A percentile compares a stretch with the other conserved stretches of the same genome.
Conservation (phyloP, 2,888 invertebrate genomes). For the Priocnemis perturbator region DNA sequence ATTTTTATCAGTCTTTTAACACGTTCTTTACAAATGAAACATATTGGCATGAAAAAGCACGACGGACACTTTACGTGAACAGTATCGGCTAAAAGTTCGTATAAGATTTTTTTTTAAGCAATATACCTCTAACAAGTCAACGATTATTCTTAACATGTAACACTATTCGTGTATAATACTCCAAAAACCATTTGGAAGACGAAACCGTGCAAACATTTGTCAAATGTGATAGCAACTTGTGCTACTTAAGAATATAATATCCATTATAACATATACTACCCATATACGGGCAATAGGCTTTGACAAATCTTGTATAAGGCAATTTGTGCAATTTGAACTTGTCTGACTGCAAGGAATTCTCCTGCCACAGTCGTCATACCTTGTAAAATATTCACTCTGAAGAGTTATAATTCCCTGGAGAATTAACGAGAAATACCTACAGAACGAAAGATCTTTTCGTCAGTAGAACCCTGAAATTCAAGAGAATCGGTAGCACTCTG, state of each 20-base stretch:
- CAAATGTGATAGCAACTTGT: constrained; percentile 25
- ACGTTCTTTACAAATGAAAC: constrained; percentile 4
- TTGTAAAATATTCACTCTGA: no score
- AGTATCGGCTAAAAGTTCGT: constrained; percentile 6
- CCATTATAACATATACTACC: constrained; percentile 27
- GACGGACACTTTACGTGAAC: constrained; percentile 12
- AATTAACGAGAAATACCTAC: no score
- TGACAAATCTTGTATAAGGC: neutral
- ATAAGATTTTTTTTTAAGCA: constrained; percentile 7
- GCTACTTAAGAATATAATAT: constrained; percentile 29
- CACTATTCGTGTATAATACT: constrained; percentile 38
- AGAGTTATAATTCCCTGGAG: no score
- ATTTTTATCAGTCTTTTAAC: constrained; percentile 40
- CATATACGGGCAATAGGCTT: constrained; percentile 23
- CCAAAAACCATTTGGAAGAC: constrained; percentile 51
- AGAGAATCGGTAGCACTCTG: constrained; percentile 70
- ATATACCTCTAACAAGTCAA: constrained; percentile 46
- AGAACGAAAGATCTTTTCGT: neutral
- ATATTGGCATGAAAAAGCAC: constrained; percentile 10
- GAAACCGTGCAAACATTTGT: constrained; percentile 38
- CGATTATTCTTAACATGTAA: constrained; percentile 41
- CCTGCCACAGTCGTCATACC: constrained; percentile 5
- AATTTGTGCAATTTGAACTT: constrained; percentile 25
- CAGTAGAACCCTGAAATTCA: constrained; percentile 29
- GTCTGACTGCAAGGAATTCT: constrained; percentile 5